A percentile compares a stretch with the other conserved stretches of the same genome.
Conservation (phyloP, 2,888 invertebrate genomes). For the Belgica antarctica region DNA sequence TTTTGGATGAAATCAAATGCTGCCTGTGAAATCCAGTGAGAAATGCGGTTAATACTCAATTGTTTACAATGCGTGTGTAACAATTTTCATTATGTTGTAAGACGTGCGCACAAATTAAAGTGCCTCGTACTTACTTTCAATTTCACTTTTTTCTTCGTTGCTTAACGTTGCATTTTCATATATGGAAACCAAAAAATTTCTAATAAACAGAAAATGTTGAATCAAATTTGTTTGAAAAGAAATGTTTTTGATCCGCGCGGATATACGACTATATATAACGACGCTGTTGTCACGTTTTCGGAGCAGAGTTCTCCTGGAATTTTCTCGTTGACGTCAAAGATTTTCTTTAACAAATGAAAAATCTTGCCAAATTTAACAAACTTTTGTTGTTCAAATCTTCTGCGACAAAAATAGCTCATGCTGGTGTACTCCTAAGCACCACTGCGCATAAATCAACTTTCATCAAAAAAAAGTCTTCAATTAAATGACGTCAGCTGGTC, state of each 20-base stretch:
- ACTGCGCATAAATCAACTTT: too few relatives aligned
- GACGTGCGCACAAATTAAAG: neutral
- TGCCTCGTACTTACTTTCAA: conserved; percentile 30
- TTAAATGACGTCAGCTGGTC: neutral
- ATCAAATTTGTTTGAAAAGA: conserved; percentile 5
- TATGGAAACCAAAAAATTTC: conserved; percentile 13
- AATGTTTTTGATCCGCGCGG: neutral
- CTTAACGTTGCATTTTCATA: conserved; percentile 18
- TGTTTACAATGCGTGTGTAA: conserved; percentile 35
- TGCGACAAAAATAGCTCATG: too few relatives aligned
- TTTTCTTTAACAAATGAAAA: too few relatives aligned
- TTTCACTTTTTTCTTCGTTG: conserved; percentile 37
- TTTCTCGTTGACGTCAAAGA: too few relatives aligned
- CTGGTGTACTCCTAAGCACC: too few relatives aligned
- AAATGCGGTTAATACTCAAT: conserved; percentile 36
- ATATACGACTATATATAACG: too few relatives aligned
- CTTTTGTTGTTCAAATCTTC: too few relatives aligned
- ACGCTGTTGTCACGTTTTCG: too few relatives aligned
- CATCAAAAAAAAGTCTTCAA: neutral
- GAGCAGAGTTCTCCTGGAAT: too few relatives aligned
- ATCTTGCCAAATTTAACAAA: too few relatives aligned
- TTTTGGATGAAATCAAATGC: conserved; percentile 3
- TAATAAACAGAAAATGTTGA: conserved; percentile 1
- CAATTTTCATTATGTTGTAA: conserved; percentile 33
- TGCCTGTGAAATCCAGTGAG: conserved; percentile 1